Conservation (phyloP, 2,797 vertebrate species). For the Trematomus bernacchii region DNA sequence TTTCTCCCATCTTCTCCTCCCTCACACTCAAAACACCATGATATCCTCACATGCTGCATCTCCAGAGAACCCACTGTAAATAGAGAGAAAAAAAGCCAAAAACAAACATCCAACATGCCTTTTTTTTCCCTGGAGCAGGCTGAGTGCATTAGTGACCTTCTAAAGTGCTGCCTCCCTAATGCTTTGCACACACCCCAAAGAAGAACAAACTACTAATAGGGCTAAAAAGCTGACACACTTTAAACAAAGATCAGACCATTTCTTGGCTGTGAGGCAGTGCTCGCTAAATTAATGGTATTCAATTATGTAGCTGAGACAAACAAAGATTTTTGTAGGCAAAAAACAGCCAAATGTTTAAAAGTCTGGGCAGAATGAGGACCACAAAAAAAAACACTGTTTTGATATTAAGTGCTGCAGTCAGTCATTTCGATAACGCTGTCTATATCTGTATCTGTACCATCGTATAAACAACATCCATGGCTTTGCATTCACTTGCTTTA, state of each 20-base stretch:
- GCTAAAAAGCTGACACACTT: slow-evolving; percentile 77
- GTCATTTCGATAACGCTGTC: not conserved
- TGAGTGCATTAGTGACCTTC: slow-evolving; percentile 82
- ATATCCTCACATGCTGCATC: slow-evolving; percentile 61
- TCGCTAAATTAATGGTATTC: slow-evolving; percentile 70
- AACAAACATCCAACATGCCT: slow-evolving; percentile 77
- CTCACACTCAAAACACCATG: slow-evolving; percentile 42
- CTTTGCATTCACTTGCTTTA: slow-evolving; percentile 24
- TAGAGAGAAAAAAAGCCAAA: slow-evolving; percentile 69
- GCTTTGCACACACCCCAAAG: slow-evolving; percentile 71
- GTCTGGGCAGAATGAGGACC: slow-evolving; percentile 16
- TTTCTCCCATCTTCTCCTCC: slow-evolving; percentile 40
- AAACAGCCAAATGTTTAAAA: slow-evolving; percentile 53
- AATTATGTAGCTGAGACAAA: slow-evolving; percentile 71
- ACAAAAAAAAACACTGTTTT: slow-evolving; percentile 23
- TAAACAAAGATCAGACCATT: slow-evolving; percentile 76
- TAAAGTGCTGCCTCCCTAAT: slow-evolving; percentile 72
- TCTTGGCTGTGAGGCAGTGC: slow-evolving; percentile 57
- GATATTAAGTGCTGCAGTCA: not conserved
- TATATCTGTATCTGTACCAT: not conserved
- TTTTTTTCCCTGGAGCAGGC: slow-evolving; percentile 67
- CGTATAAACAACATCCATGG: slow-evolving; percentile 2
- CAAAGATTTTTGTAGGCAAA: slow-evolving; percentile 65
- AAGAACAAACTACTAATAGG: slow-evolving; percentile 75
- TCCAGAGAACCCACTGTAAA: slow-evolving; percentile 71